Base-by-base conservation (phyloP, 2,888 invertebrate species). In the Abrostola tripartita region DNA sequence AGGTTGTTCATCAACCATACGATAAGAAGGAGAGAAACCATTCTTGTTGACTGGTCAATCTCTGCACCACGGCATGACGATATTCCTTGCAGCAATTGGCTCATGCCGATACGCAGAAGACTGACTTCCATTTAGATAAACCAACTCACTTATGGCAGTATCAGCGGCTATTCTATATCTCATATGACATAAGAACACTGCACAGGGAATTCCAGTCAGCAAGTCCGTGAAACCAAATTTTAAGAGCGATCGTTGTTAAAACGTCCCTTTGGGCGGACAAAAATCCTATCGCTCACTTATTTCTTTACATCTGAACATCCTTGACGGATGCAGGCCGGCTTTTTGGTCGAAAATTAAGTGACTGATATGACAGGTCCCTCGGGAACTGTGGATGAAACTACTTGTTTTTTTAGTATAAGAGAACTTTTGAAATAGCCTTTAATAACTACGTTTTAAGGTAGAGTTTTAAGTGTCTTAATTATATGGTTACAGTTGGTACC, bases 261-360 rank as follows among this genome's bases (percentile, higher is more conserved):
- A 52, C 52, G 40, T 54, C 55, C 52, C 61, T 24, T 9, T 9
- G 52, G 70, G 44, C 47, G 24, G n/a, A n/a, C 52, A n/a, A 35
- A 51, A 64, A 54, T 24, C 38, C 53, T 52, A 76, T 75, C 78
- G 61, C 62, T 78, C 78, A 76, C 60, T 77, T 68, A 73, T 49
- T 42, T 61, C 52, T 47, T 36, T 50, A 61, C 11, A 52, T 75
- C 61, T 60, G 57, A 69, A 66, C 78, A 54, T 54, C 57, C 49
- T 59, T 66, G 62, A 78, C 61, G 66, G 52, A 55, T 61, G 78
- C 51, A 55, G 41, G 78, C 56, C 36, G 62, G 38, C 36, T 42
- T 58, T 53, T 63, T 57, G 38, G 54, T 40, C 44, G 12, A n/a
- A n/a, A 68, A 37, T 58, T 65, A 73, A 68, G 57, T 62, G 62